Evolutionary conservation across 2,113 vertebrate genomes (phyloP).

Genomic region (Heteronetta atricapilla): DNA sequence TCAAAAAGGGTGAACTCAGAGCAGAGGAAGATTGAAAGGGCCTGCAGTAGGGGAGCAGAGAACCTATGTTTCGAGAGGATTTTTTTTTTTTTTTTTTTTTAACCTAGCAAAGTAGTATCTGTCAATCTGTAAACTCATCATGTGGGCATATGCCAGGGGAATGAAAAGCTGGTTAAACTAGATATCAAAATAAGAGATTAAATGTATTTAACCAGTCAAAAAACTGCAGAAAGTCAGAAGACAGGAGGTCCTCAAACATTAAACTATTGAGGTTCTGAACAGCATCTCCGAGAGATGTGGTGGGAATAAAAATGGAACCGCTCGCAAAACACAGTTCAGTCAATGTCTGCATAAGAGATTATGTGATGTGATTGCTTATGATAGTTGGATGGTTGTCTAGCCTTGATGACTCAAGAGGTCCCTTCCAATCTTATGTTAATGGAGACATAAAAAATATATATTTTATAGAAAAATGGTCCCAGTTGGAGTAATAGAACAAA

Average conservation of each 20-base stretch:
- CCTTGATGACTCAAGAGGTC: neutral
- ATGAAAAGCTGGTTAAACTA: neutral
- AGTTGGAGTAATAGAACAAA: constrained; percentile 2
- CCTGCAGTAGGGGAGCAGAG: neutral
- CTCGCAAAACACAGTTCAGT: neutral
- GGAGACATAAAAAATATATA: neutral
- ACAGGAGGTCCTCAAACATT: neutral
- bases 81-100: neutral
- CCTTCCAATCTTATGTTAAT: neutral
- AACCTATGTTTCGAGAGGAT: neutral
- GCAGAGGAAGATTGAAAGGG: neutral
- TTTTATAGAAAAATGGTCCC: neutral
- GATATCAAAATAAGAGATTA: neutral
- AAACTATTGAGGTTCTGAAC: neutral
- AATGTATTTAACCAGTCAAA: neutral
- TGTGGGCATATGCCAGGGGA: neutral
- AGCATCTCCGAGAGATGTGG: neutral
- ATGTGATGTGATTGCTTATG: neutral
- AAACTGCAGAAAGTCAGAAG: neutral
- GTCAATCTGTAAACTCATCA: neutral
- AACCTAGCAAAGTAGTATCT: neutral
- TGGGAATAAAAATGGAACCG: neutral
- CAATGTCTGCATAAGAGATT: neutral
- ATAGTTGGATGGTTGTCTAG: neutral
- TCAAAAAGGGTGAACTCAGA: neutral